Base-by-base conservation (phyloP, 1,140 invertebrate genomes). In the Drosophila parvula region DNA sequence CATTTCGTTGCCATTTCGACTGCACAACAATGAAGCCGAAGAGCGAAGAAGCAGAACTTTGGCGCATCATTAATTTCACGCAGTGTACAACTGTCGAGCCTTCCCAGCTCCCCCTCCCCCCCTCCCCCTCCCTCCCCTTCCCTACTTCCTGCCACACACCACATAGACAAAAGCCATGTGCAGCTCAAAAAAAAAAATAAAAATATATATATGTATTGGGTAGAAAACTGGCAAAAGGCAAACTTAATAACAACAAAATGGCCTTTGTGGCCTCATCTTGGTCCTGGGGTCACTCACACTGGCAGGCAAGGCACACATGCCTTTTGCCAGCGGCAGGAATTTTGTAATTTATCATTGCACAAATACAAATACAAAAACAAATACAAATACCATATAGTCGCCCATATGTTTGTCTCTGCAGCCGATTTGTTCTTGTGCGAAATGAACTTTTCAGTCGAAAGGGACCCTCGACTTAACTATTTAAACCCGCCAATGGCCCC, bases 221-320 rank as follows among this genome's bases (percentile, higher is more conserved):
- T 18, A 40, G 73, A 68, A 71, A 84, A 85, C 75, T 80, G 80
- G 68, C 69, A 84, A 74, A 88, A 86, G 79, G 68, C 80, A 88
- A 88, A 88, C 84, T 88, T 88, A 88, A 88, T 88, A 88, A 88
- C 86, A 88, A 88, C 84, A 90, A 88, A 88, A 88, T 90, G 84
- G 76, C 74, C 79, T 89, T 81, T 88, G 84, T 62, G 84, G 84
- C 84, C 73, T 65, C 58, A 16, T 58, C 32, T 56, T 69, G 64
- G 57, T 73, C 61, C 81, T 76, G 60, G 64, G 79, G 74, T 73
- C 56, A 76, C 74, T 59, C 65, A 65, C 61, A 64, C 44, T 48
- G n/a, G 3, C 27, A 50, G 32, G 7, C n/a, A 50, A 50, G 16
- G 12, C 55, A 55, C 55, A 77, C 56, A 71, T 44, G 55, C 30